Evolutionary conservation across 2,888 invertebrate species (phyloP), one percentile per base, ranked within the genome.

Genomic region (Prionchulus punctatus): DNA sequence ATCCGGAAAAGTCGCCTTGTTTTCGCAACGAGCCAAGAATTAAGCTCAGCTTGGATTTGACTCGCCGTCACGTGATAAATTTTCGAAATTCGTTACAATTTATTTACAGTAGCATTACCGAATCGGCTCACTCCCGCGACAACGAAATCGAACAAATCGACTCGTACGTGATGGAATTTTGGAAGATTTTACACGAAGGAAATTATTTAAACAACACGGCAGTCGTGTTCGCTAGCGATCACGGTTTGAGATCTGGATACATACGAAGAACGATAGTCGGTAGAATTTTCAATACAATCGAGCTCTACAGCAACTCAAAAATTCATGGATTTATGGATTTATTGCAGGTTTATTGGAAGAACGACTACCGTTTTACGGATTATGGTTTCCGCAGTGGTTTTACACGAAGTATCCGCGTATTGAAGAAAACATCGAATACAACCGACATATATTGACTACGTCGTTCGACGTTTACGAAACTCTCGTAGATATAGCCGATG

Each of bases 391-490:
- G 0, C 70, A 76, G 18, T 82, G 82, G 77, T 85, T 88, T 72
- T 76, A 73, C 60, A 68, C 76, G 18, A 76, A 75, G 55, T 84
- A 82, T 70, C 77, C 79, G 1, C 60, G 73, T 2, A 81, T 84
- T 0, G 77, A 80, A 61, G 67, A 73, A 1, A 85, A 84, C 72
- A 71, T 90, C 49, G 75, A 75, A 58, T 69, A 67, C 36, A 89
- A 89, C 70, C 73, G 79, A 1, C 7, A 28, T 4, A 26, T 82
- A 54, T 76, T 90, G n/a, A 84, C 85, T 0, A 85, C 85, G 0
- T 86, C 85, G 0, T 89, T 81, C 69, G 90, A 91, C 71, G 73
- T 90, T 3, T 81, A 87, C 70, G 82, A 83, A 61, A 89, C 87
- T 0, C 70, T 91, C 50, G 61, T 75, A 15, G 84, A 88, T 70